Conservation (phyloP, 2,797 vertebrate species). For the Alauda arvensis region DNA sequence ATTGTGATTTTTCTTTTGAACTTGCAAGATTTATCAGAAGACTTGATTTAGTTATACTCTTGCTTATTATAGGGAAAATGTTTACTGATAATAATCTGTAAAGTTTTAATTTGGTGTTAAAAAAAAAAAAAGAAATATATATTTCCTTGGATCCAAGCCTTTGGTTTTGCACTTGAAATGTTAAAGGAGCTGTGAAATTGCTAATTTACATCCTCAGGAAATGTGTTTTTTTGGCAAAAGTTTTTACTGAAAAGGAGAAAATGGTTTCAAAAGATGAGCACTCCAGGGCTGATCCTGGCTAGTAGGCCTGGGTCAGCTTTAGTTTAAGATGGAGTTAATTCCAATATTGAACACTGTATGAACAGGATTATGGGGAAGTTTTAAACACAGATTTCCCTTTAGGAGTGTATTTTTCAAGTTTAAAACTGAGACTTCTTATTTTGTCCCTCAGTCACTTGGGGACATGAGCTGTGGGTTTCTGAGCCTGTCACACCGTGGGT, state of each 20-base stretch:
- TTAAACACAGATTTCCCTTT: background rate
- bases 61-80: background rate
- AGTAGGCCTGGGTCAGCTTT: background rate
- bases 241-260: background rate
- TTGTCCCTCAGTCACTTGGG: background rate
- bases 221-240: background rate
- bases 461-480: background rate
- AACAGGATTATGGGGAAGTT: background rate
- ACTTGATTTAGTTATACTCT: background rate
- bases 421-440: background rate
- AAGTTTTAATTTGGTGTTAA: background rate
- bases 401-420: background rate
- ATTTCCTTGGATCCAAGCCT: background rate
- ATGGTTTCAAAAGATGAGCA: background rate
- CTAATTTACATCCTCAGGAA: background rate
- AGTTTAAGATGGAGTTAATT: background rate
- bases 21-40: background rate
- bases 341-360: background rate
- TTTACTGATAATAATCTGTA: background rate
- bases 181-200: constrained; percentile 3
- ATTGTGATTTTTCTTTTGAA: background rate
- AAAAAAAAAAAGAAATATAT: background rate
- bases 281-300: background rate
- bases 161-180: constrained; percentile 14
- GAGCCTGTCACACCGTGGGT: background rate